phyloP scores from a whole-genome alignment of 1,140 invertebrate species.

The Bilobella aurantiaca region DNA sequence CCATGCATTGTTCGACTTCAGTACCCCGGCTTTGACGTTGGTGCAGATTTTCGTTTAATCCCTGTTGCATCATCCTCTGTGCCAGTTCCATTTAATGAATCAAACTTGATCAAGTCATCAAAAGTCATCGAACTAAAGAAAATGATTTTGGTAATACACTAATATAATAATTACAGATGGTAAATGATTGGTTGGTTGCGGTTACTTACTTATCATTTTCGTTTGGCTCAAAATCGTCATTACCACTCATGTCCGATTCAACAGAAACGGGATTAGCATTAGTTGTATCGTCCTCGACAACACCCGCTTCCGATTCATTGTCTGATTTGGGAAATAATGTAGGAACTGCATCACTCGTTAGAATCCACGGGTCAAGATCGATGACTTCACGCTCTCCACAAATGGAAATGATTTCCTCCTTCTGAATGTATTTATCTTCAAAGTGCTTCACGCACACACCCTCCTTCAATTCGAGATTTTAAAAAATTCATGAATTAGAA shows the following conservation, averaged over 20 bases:
- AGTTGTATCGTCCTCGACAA: background rate
- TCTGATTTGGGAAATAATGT: too few relatives aligned
- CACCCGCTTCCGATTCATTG: too few relatives aligned
- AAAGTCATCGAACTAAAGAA: background rate
- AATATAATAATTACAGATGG: background rate
- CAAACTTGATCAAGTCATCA: slow-evolving; percentile 4
- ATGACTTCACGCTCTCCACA: background rate
- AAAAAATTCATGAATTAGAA: background rate
- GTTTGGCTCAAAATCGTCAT: background rate
- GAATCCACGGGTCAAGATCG: background rate
- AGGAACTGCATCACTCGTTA: slow-evolving; percentile 14
- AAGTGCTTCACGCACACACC: slow-evolving; percentile 14
- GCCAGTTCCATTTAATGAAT: background rate
- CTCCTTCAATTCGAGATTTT: background rate
- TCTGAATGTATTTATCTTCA: slow-evolving; percentile 12
- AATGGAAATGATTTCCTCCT: background rate
- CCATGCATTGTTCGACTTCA: background rate
- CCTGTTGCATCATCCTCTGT: background rate
- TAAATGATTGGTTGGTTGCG: background rate
- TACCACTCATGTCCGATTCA: background rate
- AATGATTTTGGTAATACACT: background rate
- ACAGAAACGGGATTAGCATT: background rate
- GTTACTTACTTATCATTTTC: background rate
- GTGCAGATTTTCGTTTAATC: background rate
- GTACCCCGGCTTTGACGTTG: background rate